Conservation (phyloP, 1,140 invertebrate genomes). For the Physella acuta region DNA sequence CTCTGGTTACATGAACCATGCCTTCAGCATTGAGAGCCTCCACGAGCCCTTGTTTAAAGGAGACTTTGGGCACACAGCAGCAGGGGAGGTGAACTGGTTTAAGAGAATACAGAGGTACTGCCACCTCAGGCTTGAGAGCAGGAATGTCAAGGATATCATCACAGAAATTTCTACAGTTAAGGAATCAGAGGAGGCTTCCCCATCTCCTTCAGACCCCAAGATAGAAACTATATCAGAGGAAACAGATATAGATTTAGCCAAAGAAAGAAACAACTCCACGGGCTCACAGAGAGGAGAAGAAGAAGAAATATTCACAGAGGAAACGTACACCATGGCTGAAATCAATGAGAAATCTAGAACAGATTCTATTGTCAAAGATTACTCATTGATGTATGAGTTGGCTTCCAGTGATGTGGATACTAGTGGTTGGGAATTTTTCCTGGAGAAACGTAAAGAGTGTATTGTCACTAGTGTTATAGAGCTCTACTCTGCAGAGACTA, state of each 20-base stretch:
- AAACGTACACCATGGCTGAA: conserved; percentile 20
- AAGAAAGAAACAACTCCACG: conserved; percentile 30
- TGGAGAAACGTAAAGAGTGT: conserved; percentile 46
- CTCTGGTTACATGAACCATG: conserved; percentile 34
- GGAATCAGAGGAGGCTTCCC: conserved; percentile 24
- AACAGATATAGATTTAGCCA: conserved; percentile 38
- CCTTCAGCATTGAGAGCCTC: conserved; percentile 44
- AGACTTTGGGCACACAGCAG: not conserved
- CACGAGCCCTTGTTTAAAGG: conserved; percentile 24
- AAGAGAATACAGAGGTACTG: conserved; percentile 50
- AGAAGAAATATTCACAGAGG: conserved; percentile 39
- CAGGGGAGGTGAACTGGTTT: conserved; percentile 45
- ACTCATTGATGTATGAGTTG: conserved; percentile 48
- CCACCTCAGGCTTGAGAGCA: conserved; percentile 44
- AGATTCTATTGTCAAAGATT: conserved; percentile 45
- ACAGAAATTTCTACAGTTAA: conserved; percentile 32
- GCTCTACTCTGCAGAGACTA: conserved; percentile 29
- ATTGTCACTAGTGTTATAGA: conserved; percentile 47
- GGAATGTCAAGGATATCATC: conserved; percentile 43
- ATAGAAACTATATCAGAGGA: conserved; percentile 28
- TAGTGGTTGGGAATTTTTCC: conserved; percentile 52
- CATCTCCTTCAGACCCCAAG: conserved; percentile 20
- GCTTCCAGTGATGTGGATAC: conserved; percentile 47
- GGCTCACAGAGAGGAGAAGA: conserved; percentile 38
- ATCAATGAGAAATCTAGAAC: conserved; percentile 33